Base-by-base conservation (phyloP, 2,888 invertebrate genomes). In the Thymelicus lineola region DNA sequence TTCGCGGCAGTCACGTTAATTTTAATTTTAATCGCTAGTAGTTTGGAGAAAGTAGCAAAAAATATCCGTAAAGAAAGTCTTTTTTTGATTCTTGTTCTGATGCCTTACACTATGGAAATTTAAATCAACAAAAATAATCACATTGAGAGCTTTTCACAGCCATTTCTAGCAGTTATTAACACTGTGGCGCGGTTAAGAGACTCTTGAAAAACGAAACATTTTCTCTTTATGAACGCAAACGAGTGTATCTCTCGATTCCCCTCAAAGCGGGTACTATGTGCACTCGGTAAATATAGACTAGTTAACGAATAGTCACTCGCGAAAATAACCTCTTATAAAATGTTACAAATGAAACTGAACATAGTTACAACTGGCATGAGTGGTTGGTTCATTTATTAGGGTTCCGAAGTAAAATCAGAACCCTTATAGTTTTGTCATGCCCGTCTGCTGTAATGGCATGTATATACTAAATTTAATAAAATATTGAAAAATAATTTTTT, bases 141-240 rank as follows among this genome's bases (percentile, higher is more conserved):
- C 42, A 42, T 42, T 0, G 42, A 42, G 42, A 12, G 12, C 5
- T 55, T 28, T 10, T 35, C 2, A 55, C 12, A 45, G 6, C 0
- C 35, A 62, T 48, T 35, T 62, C 62, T 62, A 62, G 15, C 0
- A 1, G 6, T 35, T 10, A 48, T n/a, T 15, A 15, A 12, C 4
- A 36, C 48, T 62, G 35, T 63, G 53, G 63, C 35, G 55, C 45
- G 35, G 53, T 45, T 45, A 61, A 67, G 53, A 55, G 55, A 42
- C 55, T 17, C 61, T 68, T 68, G 45, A 57, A 68, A 67, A 68
- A 68, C 61, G 68, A 62, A 68, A 68, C 67, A 68, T 62, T 67
- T 63, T 67, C 67, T 62, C 60, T 67, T 45, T 55, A 55, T 45
- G 61, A 61, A 45, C 53, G 42, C n/a, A 57, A 42, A 60, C 50